phyloP scores from a whole-genome alignment of 2,797 vertebrate species.

The Prunella strophiata region DNA sequence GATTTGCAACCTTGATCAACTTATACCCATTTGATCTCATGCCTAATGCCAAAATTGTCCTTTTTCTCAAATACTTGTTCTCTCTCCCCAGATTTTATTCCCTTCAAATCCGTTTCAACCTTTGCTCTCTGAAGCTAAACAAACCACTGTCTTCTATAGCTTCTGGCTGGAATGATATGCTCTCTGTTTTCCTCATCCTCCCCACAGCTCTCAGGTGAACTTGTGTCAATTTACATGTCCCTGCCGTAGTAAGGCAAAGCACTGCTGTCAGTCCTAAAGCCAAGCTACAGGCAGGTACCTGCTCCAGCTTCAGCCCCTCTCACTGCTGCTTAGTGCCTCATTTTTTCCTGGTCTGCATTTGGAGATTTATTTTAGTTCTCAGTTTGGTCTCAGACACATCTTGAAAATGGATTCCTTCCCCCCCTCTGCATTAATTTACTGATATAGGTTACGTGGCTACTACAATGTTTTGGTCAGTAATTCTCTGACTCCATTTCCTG shows the following conservation, averaged over 20 bases:
- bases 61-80: not conserved
- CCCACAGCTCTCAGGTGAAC: not conserved
- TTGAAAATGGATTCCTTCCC: not conserved
- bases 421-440: not conserved
- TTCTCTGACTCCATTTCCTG: not conserved
- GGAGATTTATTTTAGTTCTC: not conserved
- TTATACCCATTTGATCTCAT: not conserved
- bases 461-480: not conserved
- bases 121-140: not conserved
- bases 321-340: not conserved
- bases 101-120: not conserved
- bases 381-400: not conserved
- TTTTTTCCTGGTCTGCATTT: not conserved
- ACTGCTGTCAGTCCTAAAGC: not conserved
- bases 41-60: not conserved
- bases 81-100: not conserved
- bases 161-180: not conserved
- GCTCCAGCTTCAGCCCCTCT: not conserved
- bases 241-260: not conserved
- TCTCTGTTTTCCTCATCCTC: not conserved
- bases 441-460: not conserved
- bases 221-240: not conserved
- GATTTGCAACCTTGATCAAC: not conserved
- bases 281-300: rapidly evolving
- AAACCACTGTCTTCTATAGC: not conserved